Conservation (phyloP, 2,888 invertebrate genomes). For the Villa cingulata region DNA sequence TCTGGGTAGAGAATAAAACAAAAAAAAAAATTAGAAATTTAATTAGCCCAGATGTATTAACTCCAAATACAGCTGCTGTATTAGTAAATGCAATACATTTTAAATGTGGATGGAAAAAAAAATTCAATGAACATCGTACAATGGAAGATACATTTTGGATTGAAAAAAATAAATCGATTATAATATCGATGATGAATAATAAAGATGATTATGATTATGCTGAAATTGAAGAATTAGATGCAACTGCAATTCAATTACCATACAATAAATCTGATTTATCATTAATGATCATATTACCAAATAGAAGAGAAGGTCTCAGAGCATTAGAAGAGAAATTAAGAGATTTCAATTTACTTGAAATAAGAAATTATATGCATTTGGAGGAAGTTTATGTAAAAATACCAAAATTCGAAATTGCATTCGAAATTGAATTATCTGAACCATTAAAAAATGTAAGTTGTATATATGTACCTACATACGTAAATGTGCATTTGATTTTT, state of each 20-base stretch:
- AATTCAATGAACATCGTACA: conserved; percentile 49
- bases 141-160: conserved; percentile 50
- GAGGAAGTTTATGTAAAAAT: conserved; percentile 46
- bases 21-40: conserved; percentile 68
- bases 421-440: conserved; percentile 47
- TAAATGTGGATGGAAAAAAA: conserved; percentile 60
- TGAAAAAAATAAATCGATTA: conserved; percentile 38
- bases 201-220: conserved; percentile 39
- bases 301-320: conserved; percentile 48
- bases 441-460: conserved; percentile 43
- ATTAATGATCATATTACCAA: conserved; percentile 64
- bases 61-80: conserved; percentile 47
- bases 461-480: too few relatives aligned
- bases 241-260: conserved; percentile 53
- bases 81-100: conserved; percentile 77
- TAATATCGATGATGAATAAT: conserved; percentile 61
- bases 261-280: conserved; percentile 55
- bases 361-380: conserved; percentile 35
- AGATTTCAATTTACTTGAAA: conserved; percentile 39
- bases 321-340: conserved; percentile 48
- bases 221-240: conserved; percentile 36
- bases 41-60: conserved; percentile 43
- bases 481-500: too few relatives aligned
- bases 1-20: conserved; percentile 69
- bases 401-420: conserved; percentile 74